phyloP scores from a whole-genome alignment of 1,140 invertebrate species.

The Drosophila suzukii region DNA sequence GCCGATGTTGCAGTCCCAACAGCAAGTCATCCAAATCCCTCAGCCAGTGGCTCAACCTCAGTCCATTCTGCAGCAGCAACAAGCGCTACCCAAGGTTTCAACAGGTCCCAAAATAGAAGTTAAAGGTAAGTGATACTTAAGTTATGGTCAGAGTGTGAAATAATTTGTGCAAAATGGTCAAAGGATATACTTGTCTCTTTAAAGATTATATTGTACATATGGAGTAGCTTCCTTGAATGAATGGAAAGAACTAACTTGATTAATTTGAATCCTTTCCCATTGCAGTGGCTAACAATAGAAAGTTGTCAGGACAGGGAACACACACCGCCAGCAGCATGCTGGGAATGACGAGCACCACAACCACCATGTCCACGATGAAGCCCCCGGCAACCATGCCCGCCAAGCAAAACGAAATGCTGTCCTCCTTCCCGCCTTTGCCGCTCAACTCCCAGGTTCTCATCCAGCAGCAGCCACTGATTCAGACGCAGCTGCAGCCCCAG shows the following conservation, averaged over 20 bases:
- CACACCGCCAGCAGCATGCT: constrained; percentile 36
- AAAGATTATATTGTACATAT: background rate
- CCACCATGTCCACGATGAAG: constrained; percentile 57
- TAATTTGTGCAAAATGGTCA: too few relatives aligned
- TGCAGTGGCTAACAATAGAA: constrained; percentile 56
- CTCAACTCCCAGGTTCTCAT: constrained; percentile 52
- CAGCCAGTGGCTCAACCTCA: constrained; percentile 21
- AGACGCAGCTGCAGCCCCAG: constrained; percentile 24
- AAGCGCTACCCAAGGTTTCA: constrained; percentile 40
- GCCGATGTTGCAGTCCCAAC: constrained; percentile 34
- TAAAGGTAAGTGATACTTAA: constrained; percentile 48
- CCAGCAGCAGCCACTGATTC: constrained; percentile 49
- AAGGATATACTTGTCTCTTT: too few relatives aligned
- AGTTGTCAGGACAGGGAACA: constrained; percentile 16
- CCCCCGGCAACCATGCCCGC: constrained; percentile 49
- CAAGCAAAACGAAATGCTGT: constrained; percentile 47
- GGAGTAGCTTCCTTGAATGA: background rate
- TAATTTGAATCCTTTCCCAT: background rate
- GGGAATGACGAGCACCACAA: constrained; percentile 21
- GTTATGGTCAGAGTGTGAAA: too few relatives aligned
- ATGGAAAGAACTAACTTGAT: background rate
- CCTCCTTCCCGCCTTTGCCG: constrained; percentile 49
- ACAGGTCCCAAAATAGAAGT: constrained; percentile 48
- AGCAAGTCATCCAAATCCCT: constrained; percentile 32
- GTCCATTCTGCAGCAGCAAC: constrained; percentile 11